Conservation (phyloP, 2,888 invertebrate genomes). For the Mythimna loreyi region DNA sequence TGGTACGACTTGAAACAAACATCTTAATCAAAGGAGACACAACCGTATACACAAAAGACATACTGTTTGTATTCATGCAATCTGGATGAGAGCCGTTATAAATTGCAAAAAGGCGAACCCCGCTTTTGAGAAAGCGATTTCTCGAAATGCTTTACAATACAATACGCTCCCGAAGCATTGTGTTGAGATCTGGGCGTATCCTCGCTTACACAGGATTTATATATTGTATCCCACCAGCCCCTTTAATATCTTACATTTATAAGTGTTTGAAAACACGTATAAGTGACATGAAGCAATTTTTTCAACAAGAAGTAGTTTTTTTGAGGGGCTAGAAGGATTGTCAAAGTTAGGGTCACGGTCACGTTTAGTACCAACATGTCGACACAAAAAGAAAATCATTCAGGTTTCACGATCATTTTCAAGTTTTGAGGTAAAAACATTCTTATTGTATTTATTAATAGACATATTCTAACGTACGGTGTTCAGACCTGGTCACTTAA, state of each 20-base stretch:
- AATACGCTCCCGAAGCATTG: slow-evolving; percentile 84
- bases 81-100: slow-evolving; percentile 85
- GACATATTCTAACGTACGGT: too few species aligned
- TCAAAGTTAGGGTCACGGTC: too few species aligned
- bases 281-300: slow-evolving; percentile 27
- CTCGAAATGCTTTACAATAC: slow-evolving; percentile 87
- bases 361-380: too few species aligned
- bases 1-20: slow-evolving; percentile 58
- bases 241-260: slow-evolving; percentile 56
- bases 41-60: slow-evolving; percentile 70
- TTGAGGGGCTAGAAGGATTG: background rate
- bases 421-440: background rate
- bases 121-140: slow-evolving; percentile 87
- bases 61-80: slow-evolving; percentile 82
- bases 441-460: background rate
- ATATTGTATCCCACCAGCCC: slow-evolving; percentile 64
- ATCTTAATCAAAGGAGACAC: slow-evolving; percentile 71
- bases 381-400: slow-evolving; percentile 14
- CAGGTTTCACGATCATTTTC: background rate
- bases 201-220: slow-evolving; percentile 79
- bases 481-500: too few species aligned
- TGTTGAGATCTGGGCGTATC: slow-evolving; percentile 81
- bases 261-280: slow-evolving; percentile 55
- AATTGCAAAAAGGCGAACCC: slow-evolving; percentile 86
- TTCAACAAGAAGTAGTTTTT: background rate